These are phyloP conservation scores for Calliphora vicina DNA, from an alignment of 1,140 invertebrate species.

Conservation along the genomic window DNA sequence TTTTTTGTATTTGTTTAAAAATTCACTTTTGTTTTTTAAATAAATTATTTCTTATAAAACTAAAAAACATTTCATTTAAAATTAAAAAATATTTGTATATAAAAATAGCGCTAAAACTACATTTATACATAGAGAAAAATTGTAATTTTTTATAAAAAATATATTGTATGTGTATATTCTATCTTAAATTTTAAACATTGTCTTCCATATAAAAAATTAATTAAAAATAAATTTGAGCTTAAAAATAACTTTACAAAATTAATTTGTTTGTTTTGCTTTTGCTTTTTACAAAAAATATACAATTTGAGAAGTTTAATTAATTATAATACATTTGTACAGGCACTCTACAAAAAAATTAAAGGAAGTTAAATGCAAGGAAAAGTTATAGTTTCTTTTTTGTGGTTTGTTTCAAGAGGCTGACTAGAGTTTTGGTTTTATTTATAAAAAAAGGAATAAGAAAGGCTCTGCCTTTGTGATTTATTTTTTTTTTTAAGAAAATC, in stretches of 20 bases:
- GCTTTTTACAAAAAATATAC: background rate
- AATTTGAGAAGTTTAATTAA: background rate
- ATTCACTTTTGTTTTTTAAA: slow-evolving; percentile 20
- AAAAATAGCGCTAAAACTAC: slow-evolving; percentile 6
- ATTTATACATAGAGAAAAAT: background rate
- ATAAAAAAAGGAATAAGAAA: background rate
- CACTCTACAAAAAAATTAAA: slow-evolving; percentile 22
- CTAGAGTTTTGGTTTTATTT: slow-evolving; percentile 19
- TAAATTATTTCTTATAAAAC: slow-evolving; percentile 34
- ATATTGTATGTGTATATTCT: background rate
- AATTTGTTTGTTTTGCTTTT: background rate
- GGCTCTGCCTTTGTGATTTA: slow-evolving; percentile 20
- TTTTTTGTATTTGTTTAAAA: slow-evolving; percentile 16
- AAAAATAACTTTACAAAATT: background rate
- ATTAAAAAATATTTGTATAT: slow-evolving; percentile 4
- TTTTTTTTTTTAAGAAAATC: background rate
- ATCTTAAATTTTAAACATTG: background rate
- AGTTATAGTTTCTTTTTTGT: background rate
- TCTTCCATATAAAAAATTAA: background rate
- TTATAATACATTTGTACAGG: slow-evolving; percentile 35
- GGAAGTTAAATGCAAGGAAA: background rate
- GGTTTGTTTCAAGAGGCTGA: slow-evolving; percentile 20
- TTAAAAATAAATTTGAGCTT: background rate
- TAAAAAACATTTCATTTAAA: slow-evolving; percentile 35
- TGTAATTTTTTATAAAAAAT: slow-evolving; percentile 18